Evolutionary conservation across 2,113 vertebrate genomes (phyloP).

Genomic region (Dicerorhinus sumatrensis): DNA sequence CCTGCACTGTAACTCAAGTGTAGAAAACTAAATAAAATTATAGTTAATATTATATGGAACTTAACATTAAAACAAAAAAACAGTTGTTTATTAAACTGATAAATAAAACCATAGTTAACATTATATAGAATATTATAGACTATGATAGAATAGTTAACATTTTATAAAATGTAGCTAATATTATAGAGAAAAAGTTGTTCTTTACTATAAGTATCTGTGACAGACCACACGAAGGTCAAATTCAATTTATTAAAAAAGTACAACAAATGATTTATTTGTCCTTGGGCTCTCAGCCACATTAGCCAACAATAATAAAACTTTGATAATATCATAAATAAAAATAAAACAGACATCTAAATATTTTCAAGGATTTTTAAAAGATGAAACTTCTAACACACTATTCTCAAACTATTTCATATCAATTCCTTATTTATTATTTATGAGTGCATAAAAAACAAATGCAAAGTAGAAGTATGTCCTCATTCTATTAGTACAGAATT

Average conservation of each 20-base stretch:
- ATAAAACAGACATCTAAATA: not conserved
- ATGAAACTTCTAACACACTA: not conserved
- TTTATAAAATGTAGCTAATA: not conserved
- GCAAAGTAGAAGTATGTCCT: not conserved
- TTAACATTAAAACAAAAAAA: not conserved
- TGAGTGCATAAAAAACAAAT: not conserved
- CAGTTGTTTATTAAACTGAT: not conserved
- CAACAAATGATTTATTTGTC: not conserved
- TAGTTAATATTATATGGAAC: not conserved
- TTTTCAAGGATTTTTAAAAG: not conserved
- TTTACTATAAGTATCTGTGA: not conserved
- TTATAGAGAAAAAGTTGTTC: not conserved
- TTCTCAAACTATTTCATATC: not conserved
- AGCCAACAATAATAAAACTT: not conserved
- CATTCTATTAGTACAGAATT: not conserved
- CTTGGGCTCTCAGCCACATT: not conserved
- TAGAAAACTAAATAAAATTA: not conserved
- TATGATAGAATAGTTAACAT: not conserved
- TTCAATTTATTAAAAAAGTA: not conserved
- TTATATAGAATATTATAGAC: not conserved
- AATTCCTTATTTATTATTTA: not conserved
- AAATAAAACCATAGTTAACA: not conserved
- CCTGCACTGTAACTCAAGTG: not conserved
- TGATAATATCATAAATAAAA: not conserved
- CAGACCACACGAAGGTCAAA: not conserved